Evolutionary conservation across 53 echinoderm and acorn worm species (phyloP), one percentile per base, ranked within the genome.

Genomic region (Holothuria scabra): DNA sequence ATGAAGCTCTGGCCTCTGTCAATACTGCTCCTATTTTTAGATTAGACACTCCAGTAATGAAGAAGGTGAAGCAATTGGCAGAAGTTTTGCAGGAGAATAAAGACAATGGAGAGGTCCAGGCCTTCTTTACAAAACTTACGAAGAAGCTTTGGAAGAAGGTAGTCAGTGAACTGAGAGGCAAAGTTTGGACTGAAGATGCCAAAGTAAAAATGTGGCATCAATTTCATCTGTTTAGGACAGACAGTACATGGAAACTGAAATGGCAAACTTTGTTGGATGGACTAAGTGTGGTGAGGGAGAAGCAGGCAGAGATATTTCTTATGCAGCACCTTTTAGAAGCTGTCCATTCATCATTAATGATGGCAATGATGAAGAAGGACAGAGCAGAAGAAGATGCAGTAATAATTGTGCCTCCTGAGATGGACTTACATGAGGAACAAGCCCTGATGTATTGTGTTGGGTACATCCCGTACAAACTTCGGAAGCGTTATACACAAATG

Each of bases 131-230:
- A 67, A 67, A 67, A 28, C 18, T 29, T 29, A 28, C 67, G 12
- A 32, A 8, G 31, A 67, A 67, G 16, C 30, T 67, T 29, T 67
- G 67, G 67, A 67, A 67, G 16, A 67, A 29, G 16, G 67, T 67
- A 19, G 67, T 32, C 12, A 29, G 30, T 29, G 67, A 29, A 29
- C 30, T 29, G 10, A 67, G 67, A 67, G 67, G 67, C 28, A 26
- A 67, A 28, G 12, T 14, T 12, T 67, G 67, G 67, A 67, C 67
- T 28, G 67, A 67, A 20, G 67, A 67, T 8, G 28, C 30, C 30
- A 67, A 67, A 67, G 67, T 29, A 29, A 29, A 67, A 67, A 67
- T 67, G 67, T 67, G 67, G 67, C 67, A 67, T 12, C 30, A 25
- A 10, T 67, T 67, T 67, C 67, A 67, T 2, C 10, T 32, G 2